Base-by-base conservation (phyloP, 1,140 invertebrate genomes). In the Plectrocnemia conspersa region DNA sequence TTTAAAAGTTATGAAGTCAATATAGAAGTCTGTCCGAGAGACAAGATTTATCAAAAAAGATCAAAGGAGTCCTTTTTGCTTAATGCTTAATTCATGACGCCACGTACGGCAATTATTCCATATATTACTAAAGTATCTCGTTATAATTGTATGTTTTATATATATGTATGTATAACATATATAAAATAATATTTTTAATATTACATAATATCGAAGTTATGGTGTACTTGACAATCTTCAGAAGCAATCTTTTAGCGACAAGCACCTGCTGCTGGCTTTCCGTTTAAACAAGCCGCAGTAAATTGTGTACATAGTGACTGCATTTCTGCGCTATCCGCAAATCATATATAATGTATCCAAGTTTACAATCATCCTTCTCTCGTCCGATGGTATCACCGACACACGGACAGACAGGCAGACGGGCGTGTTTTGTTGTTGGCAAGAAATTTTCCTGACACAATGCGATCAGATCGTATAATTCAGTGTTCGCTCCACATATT, bases 1-100 rank as follows among this genome's bases (percentile, higher is more conserved):
- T 24, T 22, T 50, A 33, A 16, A n/a, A 50, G 47, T 38, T 50
- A 38, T 35, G 47, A 50, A 18, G 29, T 48, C 46, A 21, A 33
- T 50, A 22, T 38, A 32, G 21, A 50, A 36, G 44, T 27, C 16
- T 18, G 25, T 45, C 42, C 3, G 11, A 45, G 15, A 11, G n/a
- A n/a, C n/a, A 47, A 32, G 44, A 10, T 48, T 24, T 33, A 48
- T 48, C 46, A 48, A 48, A 48, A 18, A 22, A 50, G 47, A 50
- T 50, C 47, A 50, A 50, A 50, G 33, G 47, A 29, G 36, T 48
- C 11, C 46, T 27, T 48, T 32, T 35, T 36, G 6, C 35, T 10
- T 16, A 38, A 38, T 38, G 35, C 6, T 38, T 38, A 38, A 38
- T 38, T 38, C 35, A 38, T 38, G 35, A 38, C 13, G 27, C 27